A percentile compares a stretch with the other conserved stretches of the same genome.
Evolutionary conservation across 2,113 vertebrate species (phyloP).

Genomic region (Arenaria interpres): DNA sequence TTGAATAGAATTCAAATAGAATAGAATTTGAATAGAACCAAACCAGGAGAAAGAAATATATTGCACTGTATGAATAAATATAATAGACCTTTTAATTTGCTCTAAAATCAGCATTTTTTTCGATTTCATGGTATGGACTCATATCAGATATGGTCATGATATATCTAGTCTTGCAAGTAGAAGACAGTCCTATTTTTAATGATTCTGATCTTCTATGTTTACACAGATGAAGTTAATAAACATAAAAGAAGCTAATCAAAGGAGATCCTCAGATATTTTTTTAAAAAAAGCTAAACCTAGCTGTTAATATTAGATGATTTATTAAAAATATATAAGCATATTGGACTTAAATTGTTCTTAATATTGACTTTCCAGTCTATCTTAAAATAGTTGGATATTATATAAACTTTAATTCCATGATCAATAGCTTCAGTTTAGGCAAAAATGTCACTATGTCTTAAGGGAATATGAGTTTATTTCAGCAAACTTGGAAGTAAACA

Average conservation of each 20-base stretch:
- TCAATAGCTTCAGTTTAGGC: neutral
- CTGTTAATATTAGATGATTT: neutral
- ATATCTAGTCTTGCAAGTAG: neutral
- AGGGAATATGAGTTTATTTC: conserved; percentile 1
- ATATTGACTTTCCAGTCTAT: conserved; percentile 11
- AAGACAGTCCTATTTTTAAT: neutral
- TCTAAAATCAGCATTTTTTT: neutral
- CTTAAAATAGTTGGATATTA: conserved; percentile 25
- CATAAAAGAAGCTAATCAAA: neutral
- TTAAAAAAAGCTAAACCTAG: neutral
- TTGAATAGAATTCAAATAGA: neutral
- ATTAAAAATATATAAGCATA: neutral
- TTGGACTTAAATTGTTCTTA: neutral
- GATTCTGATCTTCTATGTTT: neutral
- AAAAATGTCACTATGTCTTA: conserved; percentile 29
- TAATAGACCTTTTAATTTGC: neutral
- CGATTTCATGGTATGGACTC: neutral
- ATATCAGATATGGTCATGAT: rapidly evolving
- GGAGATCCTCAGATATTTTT: neutral
- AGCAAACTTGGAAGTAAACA: neutral
- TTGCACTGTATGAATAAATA: neutral
- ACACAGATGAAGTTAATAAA: neutral
- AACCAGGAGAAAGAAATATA: neutral
- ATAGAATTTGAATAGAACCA: neutral
- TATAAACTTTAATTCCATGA: conserved; percentile 31